Evolutionary conservation across 2,888 invertebrate genomes (phyloP).

Genomic region (Polyploca ridens): DNA sequence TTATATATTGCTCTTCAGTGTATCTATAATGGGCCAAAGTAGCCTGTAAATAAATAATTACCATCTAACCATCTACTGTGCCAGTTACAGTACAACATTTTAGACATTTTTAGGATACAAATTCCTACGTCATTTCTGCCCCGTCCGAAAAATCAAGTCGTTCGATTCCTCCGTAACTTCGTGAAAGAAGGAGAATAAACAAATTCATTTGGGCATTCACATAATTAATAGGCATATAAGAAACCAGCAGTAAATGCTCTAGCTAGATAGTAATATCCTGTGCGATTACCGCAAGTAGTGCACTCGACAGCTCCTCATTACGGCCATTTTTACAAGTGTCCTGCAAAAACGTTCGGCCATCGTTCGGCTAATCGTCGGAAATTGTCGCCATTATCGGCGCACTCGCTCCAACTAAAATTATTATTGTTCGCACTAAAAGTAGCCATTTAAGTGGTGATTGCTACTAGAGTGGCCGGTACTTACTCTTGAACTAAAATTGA

Average conservation of each 20-base stretch:
- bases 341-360: conserved; percentile 64
- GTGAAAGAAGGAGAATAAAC: too few species aligned
- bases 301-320: conserved; percentile 61
- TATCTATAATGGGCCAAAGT: too few species aligned
- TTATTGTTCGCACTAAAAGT: conserved; percentile 83
- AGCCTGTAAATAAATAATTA: too few species aligned
- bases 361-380: conserved; percentile 80
- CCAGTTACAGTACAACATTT: too few species aligned
- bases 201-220: too few species aligned
- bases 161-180: too few species aligned
- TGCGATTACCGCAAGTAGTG: conserved; percentile 53
- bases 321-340: conserved; percentile 74
- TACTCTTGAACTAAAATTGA: conserved; percentile 32
- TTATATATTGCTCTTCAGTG: too few species aligned
- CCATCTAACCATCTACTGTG: too few species aligned
- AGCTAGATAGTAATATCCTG: not conserved
- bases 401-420: conserved; percentile 81
- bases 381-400: conserved; percentile 81
- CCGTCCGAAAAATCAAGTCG: too few species aligned
- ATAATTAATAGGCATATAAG: too few species aligned
- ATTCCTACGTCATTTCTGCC: too few species aligned
- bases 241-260: not conserved
- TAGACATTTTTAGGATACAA: too few species aligned
- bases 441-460: conserved; percentile 75
- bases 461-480: conserved; percentile 45